Evolutionary conservation across 2,888 invertebrate species (phyloP), one percentile per base, ranked within the genome.

Genomic region (Cheilosia impressa): DNA sequence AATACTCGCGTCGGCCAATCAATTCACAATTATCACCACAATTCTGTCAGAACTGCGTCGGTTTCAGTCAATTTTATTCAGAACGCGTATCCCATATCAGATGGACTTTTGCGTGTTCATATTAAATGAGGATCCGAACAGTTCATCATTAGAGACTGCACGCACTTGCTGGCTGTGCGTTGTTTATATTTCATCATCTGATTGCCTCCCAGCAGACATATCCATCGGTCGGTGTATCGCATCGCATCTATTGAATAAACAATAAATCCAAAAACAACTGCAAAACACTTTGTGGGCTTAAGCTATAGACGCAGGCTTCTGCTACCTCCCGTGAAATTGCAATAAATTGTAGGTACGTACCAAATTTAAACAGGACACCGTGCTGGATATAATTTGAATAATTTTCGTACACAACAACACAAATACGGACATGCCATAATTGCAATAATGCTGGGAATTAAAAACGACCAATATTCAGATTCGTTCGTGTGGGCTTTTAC

Each of bases 101-200:
- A 38, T 6, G 53, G 19, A 53, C 38, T 53, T 41, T 41, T n/a
- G n/a, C n/a, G n/a, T n/a, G n/a, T n/a, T n/a, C 63, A 60, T 52
- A 68, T 68, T 76, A 68, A 66, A 68, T 41, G 41, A 41, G 66
- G 24, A 52, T 53, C 53, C 53, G 24, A 41, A 24, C 10, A 22
- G 24, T 24, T 17, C 17, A 38, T 9, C 34, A 34, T 15, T 34
- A 31, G 31, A 47, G 17, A 31, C 22, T 15, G 52, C 4, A 52
- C 22, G 3, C 38, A 53, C 10, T 52, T n/a, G 10, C 38, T 13
- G 4, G 34, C 38, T 50, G 38, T 41, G 17, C 19, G 31, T 27
- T 63, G 31, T 66, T 41, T 52, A 41, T 53, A 41, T 41, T 66
- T 17, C 41, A 52, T 53, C 53, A 52, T 47, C 31, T 6, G 31